Evolutionary conservation across 2,888 invertebrate genomes (phyloP).

Genomic region (Eurytoma californica): DNA sequence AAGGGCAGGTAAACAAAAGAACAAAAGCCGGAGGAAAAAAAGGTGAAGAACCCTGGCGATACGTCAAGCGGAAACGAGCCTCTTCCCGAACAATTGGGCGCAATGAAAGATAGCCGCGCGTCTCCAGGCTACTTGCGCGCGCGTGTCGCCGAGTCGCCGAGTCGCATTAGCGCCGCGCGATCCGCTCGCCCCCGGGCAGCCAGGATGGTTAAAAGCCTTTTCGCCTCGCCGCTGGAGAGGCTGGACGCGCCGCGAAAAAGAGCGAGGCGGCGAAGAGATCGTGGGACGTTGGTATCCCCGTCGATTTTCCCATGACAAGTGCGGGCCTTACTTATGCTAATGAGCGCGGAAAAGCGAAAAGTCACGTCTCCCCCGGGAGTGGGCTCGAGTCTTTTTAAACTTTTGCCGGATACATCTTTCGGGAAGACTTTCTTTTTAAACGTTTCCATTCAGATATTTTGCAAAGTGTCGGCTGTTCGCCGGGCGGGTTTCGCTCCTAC

Average conservation of each 20-base stretch:
- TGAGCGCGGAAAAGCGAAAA: conserved; percentile 47
- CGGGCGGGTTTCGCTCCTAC: too few relatives aligned
- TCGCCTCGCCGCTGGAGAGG: neutral
- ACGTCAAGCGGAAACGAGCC: too few relatives aligned
- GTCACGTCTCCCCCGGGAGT: conserved; percentile 42
- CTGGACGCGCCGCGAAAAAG: neutral
- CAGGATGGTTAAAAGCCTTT: neutral
- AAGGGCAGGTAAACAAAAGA: too few relatives aligned
- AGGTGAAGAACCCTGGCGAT: too few relatives aligned
- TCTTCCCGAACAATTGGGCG: too few relatives aligned
- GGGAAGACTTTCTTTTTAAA: too few relatives aligned
- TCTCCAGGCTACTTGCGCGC: conserved; percentile 23
- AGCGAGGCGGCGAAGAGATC: neutral
- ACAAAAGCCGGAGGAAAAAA: too few relatives aligned
- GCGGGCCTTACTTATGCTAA: too few relatives aligned
- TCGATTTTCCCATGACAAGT: conserved; percentile 32
- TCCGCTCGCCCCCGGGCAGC: neutral
- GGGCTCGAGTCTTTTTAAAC: neutral
- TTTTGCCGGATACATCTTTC: neutral
- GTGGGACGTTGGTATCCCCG: conserved; percentile 20
- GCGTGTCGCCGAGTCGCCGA: conserved; percentile 55
- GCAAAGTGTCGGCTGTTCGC: too few relatives aligned
- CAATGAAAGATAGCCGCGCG: conserved; percentile 1
- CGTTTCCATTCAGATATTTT: too few relatives aligned
- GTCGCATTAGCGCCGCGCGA: conserved; percentile 45